A percentile compares a stretch with the other conserved stretches of the same genome.
These are phyloP conservation scores for Epirrhoe tristata DNA, from an alignment of 2,888 invertebrate genomes.

Conservation along the genomic window DNA sequence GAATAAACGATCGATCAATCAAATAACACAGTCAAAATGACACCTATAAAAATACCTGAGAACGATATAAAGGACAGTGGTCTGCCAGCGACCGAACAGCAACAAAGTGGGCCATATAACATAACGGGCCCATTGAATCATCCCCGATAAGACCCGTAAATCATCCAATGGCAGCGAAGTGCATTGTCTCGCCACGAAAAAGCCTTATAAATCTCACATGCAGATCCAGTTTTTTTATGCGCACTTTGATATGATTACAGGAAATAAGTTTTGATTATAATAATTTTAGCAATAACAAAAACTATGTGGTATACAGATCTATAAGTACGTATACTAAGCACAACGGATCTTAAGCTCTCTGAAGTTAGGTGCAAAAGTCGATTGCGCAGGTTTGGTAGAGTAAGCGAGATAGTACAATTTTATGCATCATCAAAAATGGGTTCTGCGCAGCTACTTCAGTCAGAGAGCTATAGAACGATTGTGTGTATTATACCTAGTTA, in stretches of 20 bases:
- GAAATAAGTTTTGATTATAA: background rate
- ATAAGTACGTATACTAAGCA: too few relatives aligned
- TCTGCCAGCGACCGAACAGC: background rate
- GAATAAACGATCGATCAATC: background rate
- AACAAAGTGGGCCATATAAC: conserved; percentile 24
- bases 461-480: too few relatives aligned
- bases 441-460: too few relatives aligned
- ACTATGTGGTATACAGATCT: too few relatives aligned
- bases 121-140: conserved; percentile 28
- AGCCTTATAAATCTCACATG: conserved; percentile 21
- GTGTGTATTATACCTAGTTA: too few relatives aligned
- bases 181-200: conserved; percentile 30
- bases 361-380: too few relatives aligned
- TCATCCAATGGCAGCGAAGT: conserved; percentile 23
- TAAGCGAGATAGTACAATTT: too few relatives aligned
- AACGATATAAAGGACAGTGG: conserved; percentile 7
- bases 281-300: background rate
- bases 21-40: background rate
- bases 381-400: too few relatives aligned
- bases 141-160: conserved; percentile 24
- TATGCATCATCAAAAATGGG: too few relatives aligned
- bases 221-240: conserved; percentile 13
- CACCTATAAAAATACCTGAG: background rate
- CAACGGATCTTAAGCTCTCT: too few relatives aligned
- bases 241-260: conserved; percentile 10